Percentiles rank a stretch among this genome's conserved stretches.
Evolutionary conservation across 2,888 invertebrate species (phyloP).

Genomic region (Aethes cnicana): DNA sequence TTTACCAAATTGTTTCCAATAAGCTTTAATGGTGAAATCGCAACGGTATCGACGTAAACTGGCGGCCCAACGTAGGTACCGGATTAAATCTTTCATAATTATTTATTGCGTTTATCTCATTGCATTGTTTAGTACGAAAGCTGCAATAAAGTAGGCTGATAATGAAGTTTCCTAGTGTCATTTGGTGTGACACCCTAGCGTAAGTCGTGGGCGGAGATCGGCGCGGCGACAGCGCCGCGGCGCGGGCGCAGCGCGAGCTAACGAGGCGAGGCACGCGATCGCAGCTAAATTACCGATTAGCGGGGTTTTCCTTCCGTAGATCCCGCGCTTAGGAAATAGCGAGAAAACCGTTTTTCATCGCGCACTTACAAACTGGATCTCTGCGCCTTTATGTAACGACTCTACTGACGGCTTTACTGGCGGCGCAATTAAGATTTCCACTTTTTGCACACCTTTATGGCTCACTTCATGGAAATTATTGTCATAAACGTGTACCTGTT

Average conservation of each 20-base stretch:
- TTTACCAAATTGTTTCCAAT: constrained; percentile 81
- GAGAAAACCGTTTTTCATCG: constrained; percentile 78
- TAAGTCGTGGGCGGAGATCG: constrained; percentile 40
- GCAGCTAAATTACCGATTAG: constrained; percentile 66
- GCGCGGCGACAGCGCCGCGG: constrained; percentile 48
- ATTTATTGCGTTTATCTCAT: constrained; percentile 71
- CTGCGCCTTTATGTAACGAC: constrained; percentile 74
- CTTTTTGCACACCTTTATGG: constrained; percentile 79
- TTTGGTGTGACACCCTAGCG: constrained; percentile 34
- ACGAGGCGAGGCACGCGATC: constrained; percentile 73
- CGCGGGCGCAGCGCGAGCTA: constrained; percentile 47
- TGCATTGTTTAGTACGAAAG: constrained; percentile 59
- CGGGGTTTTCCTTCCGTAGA: constrained; percentile 78
- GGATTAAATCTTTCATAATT: constrained; percentile 68
- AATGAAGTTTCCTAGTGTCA: constrained; percentile 59
- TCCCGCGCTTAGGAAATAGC: constrained; percentile 71
- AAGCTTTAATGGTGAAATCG: constrained; percentile 71
- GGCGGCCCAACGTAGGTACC: constrained; percentile 60
- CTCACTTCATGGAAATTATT: constrained; percentile 81
- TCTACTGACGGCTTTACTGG: constrained; percentile 68
- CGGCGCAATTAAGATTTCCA: constrained; percentile 79
- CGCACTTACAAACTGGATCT: constrained; percentile 72
- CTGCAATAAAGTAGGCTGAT: constrained; percentile 63
- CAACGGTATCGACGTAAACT: constrained; percentile 53
- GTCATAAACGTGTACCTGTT: constrained; percentile 73